A percentile compares a stretch with the other conserved stretches of the same genome.
Evolutionary conservation across 2,797 vertebrate genomes (phyloP).

Genomic region (Potorous gilbertii): DNA sequence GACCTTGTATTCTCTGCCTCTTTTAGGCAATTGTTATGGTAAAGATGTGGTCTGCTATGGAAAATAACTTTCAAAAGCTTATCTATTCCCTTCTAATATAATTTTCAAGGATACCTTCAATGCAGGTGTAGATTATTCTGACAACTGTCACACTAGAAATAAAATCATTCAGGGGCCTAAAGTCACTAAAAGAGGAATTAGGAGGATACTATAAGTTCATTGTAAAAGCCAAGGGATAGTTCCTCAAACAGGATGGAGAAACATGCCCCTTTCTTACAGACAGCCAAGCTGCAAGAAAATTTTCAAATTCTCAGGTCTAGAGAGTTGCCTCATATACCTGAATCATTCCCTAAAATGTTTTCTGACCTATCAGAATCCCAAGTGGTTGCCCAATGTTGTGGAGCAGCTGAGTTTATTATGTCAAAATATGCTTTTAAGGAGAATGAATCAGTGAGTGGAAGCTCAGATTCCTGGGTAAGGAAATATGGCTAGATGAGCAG

Average conservation of each 20-base stretch:
- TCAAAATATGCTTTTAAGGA: slow-evolving; percentile 59
- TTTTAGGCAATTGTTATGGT: not conserved
- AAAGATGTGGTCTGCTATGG: not conserved
- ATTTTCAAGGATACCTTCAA: not conserved
- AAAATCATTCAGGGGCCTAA: not conserved
- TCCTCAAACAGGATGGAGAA: slow-evolving; percentile 10
- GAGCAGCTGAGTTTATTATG: slow-evolving; percentile 40
- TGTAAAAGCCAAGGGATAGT: not conserved
- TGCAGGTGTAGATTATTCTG: slow-evolving; percentile 8
- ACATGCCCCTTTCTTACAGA: slow-evolving; percentile 1
- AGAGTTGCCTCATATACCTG: not conserved
- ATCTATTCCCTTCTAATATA: not conserved
- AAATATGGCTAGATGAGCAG: slow-evolving; percentile 13
- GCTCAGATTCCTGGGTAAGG: not conserved
- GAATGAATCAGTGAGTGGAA: not conserved
- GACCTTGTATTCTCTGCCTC: not conserved
- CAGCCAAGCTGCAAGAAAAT: slow-evolving; percentile 1
- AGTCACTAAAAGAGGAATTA: not conserved
- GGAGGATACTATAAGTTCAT: not conserved
- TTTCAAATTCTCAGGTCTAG: slow-evolving; percentile 24
- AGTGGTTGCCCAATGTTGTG: not conserved
- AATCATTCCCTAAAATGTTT: slow-evolving; percentile 21
- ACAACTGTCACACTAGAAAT: not conserved
- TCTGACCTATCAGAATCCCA: not conserved
- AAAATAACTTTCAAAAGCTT: not conserved